A percentile compares a stretch with the other conserved stretches of the same genome.
Evolutionary conservation across 2,797 vertebrate species (phyloP).

Genomic region (Triplophysa yarkandensis): DNA sequence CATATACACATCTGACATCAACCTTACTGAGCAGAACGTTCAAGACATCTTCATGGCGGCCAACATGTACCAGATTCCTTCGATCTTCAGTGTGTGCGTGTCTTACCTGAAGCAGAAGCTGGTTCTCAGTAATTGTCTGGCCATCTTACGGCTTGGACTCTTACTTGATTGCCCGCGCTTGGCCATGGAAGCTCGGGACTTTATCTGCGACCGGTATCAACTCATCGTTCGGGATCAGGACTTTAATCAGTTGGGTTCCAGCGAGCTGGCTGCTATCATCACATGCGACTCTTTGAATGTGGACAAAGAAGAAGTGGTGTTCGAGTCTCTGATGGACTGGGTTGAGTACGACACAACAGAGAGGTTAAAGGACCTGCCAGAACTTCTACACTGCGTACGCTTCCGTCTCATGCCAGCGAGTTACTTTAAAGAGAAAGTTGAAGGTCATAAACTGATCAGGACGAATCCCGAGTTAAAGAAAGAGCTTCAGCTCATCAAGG

Average conservation of each 20-base stretch:
- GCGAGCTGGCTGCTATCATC: constrained; percentile 89
- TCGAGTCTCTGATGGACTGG: constrained; percentile 94
- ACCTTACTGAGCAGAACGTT: constrained; percentile 91
- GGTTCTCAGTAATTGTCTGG: constrained; percentile 92
- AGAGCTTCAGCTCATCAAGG: constrained; percentile 89
- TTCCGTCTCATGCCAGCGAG: constrained; percentile 86
- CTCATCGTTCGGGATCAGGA: constrained; percentile 87
- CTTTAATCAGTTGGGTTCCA: constrained; percentile 85
- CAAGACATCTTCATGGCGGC: constrained; percentile 94
- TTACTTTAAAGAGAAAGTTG: constrained; percentile 88
- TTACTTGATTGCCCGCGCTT: constrained; percentile 92
- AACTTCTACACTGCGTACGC: constrained; percentile 90
- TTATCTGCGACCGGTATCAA: constrained; percentile 87
- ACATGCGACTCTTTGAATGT: constrained; percentile 88
- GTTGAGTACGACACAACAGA: constrained; percentile 73
- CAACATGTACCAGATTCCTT: constrained; percentile 98
- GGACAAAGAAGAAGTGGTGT: constrained; percentile 88
- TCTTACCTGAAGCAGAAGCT: constrained; percentile 92
- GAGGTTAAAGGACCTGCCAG: constrained; percentile 80
- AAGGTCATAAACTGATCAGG: constrained; percentile 78
- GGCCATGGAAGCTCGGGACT: constrained; percentile 84
- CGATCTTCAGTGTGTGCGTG: constrained; percentile 96
- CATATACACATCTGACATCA: constrained; percentile 94
- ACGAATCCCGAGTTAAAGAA: constrained; percentile 85
- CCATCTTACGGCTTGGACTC: constrained; percentile 90